Evolutionary conservation across 1,140 invertebrate genomes (phyloP), one percentile per base, ranked within the genome.

Genomic region (Pogonus chalceus): DNA sequence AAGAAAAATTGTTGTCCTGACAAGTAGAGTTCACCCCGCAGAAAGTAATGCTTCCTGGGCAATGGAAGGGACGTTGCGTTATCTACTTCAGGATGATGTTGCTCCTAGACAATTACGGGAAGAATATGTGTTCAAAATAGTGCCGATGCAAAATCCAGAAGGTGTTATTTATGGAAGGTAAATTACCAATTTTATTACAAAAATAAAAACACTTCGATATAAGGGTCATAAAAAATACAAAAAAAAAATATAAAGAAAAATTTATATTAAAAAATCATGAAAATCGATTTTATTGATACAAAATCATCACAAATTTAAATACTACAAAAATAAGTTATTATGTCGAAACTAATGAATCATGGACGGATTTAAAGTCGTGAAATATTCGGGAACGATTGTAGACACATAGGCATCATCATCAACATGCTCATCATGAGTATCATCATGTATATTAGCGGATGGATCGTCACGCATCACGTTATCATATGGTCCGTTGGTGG

Each of bases 41-140:
- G 91, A 94, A 69, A 87, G 83, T 64, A 93, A 93, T 71, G 77
- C 89, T 10, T 92, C 88, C 0, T 93, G 88, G 88, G 82, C 92
- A 37, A 90, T 93, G 85, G 84, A 89, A 64, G 90, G 90, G 12
- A 82, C 84, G 0, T 68, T 94, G 51, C 73, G 83, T 20, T 82
- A 77, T 56, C 71, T 93, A 2, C 65, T 91, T 9, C 16, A 43
- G 7, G 72, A 78, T 58, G 73, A 78, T 1, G 55, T 70, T 1
- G 71, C 76, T 9, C 81, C 82, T 1, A 69, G 72, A 18, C 73
- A 75, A 43, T 74, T 92, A 0, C 73, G 88, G 16, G 75, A 83
- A 53, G 76, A 81, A 58, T 92, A 83, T 72, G 77, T 92, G 20
- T 90, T 92, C 74, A 91, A 92, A 70, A 79, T 92, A 51, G 80